Conservation (phyloP, 2,797 vertebrate species). For the Spheniscus humboldti region DNA sequence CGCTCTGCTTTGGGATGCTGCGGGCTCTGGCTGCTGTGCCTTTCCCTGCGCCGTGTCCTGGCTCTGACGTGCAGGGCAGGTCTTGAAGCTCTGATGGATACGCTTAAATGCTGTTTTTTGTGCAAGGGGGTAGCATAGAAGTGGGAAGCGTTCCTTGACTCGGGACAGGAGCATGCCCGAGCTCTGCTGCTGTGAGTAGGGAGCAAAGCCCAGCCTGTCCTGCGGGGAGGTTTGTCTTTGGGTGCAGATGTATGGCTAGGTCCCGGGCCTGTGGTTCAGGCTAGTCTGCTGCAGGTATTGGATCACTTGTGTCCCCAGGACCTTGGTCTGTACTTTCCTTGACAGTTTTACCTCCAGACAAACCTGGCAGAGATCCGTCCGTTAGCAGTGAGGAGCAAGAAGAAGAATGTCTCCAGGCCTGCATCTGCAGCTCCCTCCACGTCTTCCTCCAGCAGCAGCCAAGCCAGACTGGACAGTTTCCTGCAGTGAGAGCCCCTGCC, state of each 20-base stretch:
- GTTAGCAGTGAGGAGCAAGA: constrained; percentile 77
- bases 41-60: not conserved
- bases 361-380: constrained; percentile 82
- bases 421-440: not conserved
- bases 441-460: constrained; percentile 54
- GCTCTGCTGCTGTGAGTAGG: not conserved
- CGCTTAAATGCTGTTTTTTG: not conserved
- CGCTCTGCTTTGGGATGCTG: not conserved
- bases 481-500: constrained; percentile 68
- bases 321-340: constrained; percentile 51
- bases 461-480: constrained; percentile 83
- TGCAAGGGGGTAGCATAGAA: not conserved
- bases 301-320: not conserved
- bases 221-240: not conserved
- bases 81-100: not conserved
- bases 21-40: not conserved
- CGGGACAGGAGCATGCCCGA: fast-evolving
- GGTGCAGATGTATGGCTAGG: not conserved
- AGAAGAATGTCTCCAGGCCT: constrained; percentile 80
- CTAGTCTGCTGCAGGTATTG: not conserved
- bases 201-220: not conserved
- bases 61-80: not conserved
- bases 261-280: not conserved
- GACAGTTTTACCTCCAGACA: constrained; percentile 74
- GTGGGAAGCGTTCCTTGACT: not conserved